Evolutionary conservation across 2,113 vertebrate species (phyloP), one percentile per base, ranked within the genome.

Genomic region (Phylloscopus trochilus): DNA sequence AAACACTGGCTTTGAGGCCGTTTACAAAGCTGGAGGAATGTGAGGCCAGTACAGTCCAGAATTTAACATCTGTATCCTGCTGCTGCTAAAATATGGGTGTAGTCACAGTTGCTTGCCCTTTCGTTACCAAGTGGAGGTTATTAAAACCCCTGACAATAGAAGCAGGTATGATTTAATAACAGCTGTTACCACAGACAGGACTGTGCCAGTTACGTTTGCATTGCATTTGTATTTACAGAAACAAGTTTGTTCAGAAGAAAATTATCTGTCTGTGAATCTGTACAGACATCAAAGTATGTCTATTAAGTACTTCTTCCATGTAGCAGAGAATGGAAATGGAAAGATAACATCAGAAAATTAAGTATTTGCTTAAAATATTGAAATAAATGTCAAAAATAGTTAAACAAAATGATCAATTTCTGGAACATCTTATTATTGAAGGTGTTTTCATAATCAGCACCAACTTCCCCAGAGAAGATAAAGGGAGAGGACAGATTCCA

Each of bases 171-270:
- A 56, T 89, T 97, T 93, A 94, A 86, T 96, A 79, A 83, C 81
- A 92, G 84, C 91, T 96, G 78, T 63, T 86, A 81, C 84, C 81
- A 72, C 72, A 93, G 81, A 30, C 51, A 60, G 90, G 33, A 90
- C 88, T 87, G 66, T 93, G 75, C 85, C 95, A 93, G 90, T 85
- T 90, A 46, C 1, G 43, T 81, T 93, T 96, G 90, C 86, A 56
- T 53, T 83, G 78, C 95, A 33, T 86, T 88, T 81, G 15, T 86
- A 90, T 86, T 93, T 90, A 72, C 82, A 90, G 79, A 92, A 95
- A 90, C 83, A 27, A 64, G 90, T 97, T 96, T 89, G 92, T 92
- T 91, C 91, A 91, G 90, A 92, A 86, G 87, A 94, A 86, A 81
- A 94, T 95, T 70, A 93, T 58, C 87, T 94, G 83, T 89, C 73